Evolutionary conservation across 2,888 invertebrate species (phyloP), one percentile per base, ranked within the genome.

Genomic region (Cryptus viduatorius): DNA sequence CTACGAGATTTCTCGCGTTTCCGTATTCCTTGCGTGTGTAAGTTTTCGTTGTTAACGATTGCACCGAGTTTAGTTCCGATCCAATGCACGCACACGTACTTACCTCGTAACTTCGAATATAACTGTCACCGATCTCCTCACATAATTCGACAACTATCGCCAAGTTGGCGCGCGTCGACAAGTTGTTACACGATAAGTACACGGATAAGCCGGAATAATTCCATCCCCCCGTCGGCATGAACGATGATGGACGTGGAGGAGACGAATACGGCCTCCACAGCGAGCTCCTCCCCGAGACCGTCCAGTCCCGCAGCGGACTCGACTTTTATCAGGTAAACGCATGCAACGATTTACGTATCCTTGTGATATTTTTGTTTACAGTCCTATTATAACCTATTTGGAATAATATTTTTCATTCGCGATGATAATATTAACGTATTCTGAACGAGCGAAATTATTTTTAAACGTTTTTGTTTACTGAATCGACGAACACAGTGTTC

Each of bases 201-300:
- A 56, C 56, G 71, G 50, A 76, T 68, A 53, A 48, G 46, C 46
- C 64, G 84, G 84, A 79, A 84, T 79, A 82, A 61, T 37, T 19
- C 46, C 64, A 79, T 75, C 16, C 50, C 79, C 75, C 84, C 83
- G 85, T 90, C 89, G 93, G 90, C 80, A 93, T 93, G 93, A 93
- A 92, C 90, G 88, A 93, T 92, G 93, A 93, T 93, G 93, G 93
- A 93, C 89, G 91, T 93, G 88, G 93, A 93, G 89, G 93, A 93
- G 85, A 93, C 90, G 83, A 93, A 93, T 86, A 91, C 92, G 84
- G 92, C 91, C 87, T 93, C 93, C 88, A 92, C 91, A 73, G 92
- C 92, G 89, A 93, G 93, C 89, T 93, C 93, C 82, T 93, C 93
- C 75, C 93, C 93, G 80, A 92, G 93, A 88, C 92, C 93, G 56